Evolutionary conservation across 1,140 invertebrate genomes (phyloP).

Genomic region (Drosophila sulfurigaster): DNA sequence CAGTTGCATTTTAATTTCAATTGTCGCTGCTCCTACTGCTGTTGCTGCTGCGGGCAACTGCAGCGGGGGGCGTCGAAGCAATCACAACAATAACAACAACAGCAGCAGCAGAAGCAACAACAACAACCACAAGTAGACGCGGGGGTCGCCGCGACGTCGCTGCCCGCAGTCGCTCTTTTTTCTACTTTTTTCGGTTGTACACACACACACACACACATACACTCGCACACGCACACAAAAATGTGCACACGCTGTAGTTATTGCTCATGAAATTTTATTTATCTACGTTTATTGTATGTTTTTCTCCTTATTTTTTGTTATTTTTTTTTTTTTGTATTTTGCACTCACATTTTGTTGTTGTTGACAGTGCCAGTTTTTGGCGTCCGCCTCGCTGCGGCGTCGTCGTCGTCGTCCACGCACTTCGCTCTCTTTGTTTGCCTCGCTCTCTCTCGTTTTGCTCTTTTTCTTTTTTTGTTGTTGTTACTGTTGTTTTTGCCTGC

Average conservation of each 20-base stretch:
- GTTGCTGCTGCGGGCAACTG: slow-evolving; percentile 32
- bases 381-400: slow-evolving; percentile 22
- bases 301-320: slow-evolving; percentile 25
- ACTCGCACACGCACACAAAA: slow-evolving; percentile 12
- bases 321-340: slow-evolving; percentile 48
- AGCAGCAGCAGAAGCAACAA: background rate
- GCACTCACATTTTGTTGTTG: slow-evolving; percentile 62
- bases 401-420: slow-evolving; percentile 23
- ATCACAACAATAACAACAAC: slow-evolving; percentile 26
- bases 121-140: slow-evolving; percentile 37
- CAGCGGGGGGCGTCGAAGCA: slow-evolving; percentile 44
- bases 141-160: slow-evolving; percentile 41
- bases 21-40: slow-evolving; percentile 21
- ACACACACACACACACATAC: slow-evolving; percentile 13
- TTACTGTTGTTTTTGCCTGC: background rate
- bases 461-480: slow-evolving; percentile 5
- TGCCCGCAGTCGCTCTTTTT: slow-evolving; percentile 4
- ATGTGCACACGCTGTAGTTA: slow-evolving; percentile 32
- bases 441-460: slow-evolving; percentile 9
- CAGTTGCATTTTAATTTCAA: slow-evolving; percentile 53
- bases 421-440: slow-evolving; percentile 10
- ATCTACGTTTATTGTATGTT: slow-evolving; percentile 30
- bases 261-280: slow-evolving; percentile 40
- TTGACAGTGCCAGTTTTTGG: slow-evolving; percentile 36
- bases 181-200: slow-evolving; percentile 19